Base-by-base conservation (phyloP, 2,797 vertebrate genomes). In the Pipistrellus kuhlii region DNA sequence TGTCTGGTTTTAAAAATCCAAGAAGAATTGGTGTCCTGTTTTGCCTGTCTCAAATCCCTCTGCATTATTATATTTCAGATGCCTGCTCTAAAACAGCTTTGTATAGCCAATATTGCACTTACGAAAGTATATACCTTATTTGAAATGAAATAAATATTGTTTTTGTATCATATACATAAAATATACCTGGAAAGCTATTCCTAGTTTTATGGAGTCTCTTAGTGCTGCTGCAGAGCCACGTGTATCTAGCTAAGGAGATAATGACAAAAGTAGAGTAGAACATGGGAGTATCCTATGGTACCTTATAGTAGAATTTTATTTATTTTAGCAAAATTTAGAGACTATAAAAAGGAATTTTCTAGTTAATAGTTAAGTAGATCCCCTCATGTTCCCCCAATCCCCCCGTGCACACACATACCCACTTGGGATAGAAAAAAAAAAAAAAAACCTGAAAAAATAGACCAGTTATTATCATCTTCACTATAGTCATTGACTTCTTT, bases 141-240 rank as follows among this genome's bases (percentile, higher is more conserved):
- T 87, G 32, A 68, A 93, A 84, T 92, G 66, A 95, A 68, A 13
- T 41, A 87, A 87, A 73, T 27, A 9, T 2, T 83, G 17, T 13
- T 27, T 17, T 2, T 62, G 27, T 85, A 46, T 73, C 17, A 55
- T 46, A 4, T 32, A 55, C 27, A 46, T 78, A 88, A 88, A 96
- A 11, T 62, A 7, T 90, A 20, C 1, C 62, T 68, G 71, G 21
- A 75, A 96, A 30, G 32, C 27, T 71, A 7, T 76, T 84, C 20
- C 44, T 7, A 4, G 23, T 55, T 51, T 32, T 59, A 13, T 86
- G 46, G 23, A 71, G 13, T 55, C 51, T 81, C 11, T 71, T 72
- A 55, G 32, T 71, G 23, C 20, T 53, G 35, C 27, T 20, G 8
- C 10, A 20, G 12, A 71, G n/a, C 55, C 38, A 71, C 66, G 18